These are phyloP conservation scores for Echeneis naucrates DNA, from an alignment of 2,797 vertebrate genomes.

Conservation along the genomic window DNA sequence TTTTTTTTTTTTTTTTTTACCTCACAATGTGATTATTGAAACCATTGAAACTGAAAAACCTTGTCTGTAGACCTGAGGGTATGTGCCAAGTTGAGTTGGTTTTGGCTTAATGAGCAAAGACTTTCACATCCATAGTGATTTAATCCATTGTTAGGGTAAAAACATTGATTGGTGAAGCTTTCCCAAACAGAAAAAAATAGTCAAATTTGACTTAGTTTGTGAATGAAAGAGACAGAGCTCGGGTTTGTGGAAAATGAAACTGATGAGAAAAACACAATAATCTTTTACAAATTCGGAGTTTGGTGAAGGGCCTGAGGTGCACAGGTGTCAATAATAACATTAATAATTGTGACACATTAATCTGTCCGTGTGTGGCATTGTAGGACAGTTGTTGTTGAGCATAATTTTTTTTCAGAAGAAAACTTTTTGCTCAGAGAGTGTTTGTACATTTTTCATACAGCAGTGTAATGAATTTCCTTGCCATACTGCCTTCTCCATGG, in stretches of 20 bases:
- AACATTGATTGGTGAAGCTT: not conserved
- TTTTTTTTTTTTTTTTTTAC: too few relatives aligned
- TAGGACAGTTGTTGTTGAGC: not conserved
- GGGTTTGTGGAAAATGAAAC: not conserved
- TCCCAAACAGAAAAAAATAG: not conserved
- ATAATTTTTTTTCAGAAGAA: not conserved
- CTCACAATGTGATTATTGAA: not conserved
- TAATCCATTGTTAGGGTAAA: not conserved
- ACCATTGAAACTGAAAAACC: not conserved
- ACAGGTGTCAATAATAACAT: not conserved
- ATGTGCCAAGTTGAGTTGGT: not conserved
- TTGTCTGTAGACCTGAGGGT: not conserved
- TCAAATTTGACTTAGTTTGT: not conserved
- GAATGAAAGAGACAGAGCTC: not conserved
- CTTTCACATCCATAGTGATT: not conserved
- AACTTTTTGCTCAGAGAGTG: not conserved
- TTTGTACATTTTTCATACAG: not conserved
- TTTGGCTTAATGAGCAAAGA: not conserved
- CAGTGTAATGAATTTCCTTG: constrained; percentile 1
- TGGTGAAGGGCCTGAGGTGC: not conserved
- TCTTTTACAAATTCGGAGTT: not conserved
- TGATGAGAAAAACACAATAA: not conserved
- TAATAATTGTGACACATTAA: constrained; percentile 10
- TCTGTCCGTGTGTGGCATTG: not conserved
- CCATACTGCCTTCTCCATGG: not conserved